Percentiles rank a stretch among this genome's conserved stretches.
These are phyloP conservation scores for Clarias macrocephalus DNA, from an alignment of 2,113 vertebrate species.

Conservation along the genomic window DNA sequence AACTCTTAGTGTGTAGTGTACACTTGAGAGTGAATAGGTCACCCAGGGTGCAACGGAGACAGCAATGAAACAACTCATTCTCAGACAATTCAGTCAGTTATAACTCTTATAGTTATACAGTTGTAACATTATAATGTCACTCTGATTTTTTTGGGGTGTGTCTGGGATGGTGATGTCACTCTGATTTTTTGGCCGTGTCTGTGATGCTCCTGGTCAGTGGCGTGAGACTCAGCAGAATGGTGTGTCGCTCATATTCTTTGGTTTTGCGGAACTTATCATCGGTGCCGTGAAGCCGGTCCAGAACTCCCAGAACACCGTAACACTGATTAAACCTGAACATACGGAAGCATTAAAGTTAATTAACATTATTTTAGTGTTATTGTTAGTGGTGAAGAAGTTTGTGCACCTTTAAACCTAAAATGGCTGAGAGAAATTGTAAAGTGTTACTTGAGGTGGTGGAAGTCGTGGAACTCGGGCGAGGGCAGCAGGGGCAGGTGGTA, in stretches of 20 bases:
- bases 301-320: constrained; percentile 84
- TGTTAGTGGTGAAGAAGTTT: neutral
- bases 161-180: constrained; percentile 19
- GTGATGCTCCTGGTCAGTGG: constrained; percentile 86
- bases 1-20: neutral
- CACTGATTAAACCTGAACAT: constrained; percentile 88
- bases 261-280: constrained; percentile 80
- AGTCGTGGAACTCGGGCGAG: constrained; percentile 93
- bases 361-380: neutral
- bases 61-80: neutral
- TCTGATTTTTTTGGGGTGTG: neutral
- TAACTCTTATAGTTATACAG: neutral
- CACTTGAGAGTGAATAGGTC: neutral
- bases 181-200: constrained; percentile 69
- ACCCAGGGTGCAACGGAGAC: neutral
- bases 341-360: neutral
- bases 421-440: neutral
- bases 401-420: neutral
- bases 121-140: neutral
- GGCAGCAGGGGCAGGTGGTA: constrained; percentile 94
- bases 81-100: neutral
- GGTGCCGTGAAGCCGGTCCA: constrained; percentile 88
- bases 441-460: constrained; percentile 90
- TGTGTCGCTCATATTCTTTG: constrained; percentile 83
- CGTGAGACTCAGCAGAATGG: constrained; percentile 78